A percentile compares a stretch with the other conserved stretches of the same genome.
phyloP scores from a whole-genome alignment of 2,113 vertebrate species.

The Dasyornis broadbenti region DNA sequence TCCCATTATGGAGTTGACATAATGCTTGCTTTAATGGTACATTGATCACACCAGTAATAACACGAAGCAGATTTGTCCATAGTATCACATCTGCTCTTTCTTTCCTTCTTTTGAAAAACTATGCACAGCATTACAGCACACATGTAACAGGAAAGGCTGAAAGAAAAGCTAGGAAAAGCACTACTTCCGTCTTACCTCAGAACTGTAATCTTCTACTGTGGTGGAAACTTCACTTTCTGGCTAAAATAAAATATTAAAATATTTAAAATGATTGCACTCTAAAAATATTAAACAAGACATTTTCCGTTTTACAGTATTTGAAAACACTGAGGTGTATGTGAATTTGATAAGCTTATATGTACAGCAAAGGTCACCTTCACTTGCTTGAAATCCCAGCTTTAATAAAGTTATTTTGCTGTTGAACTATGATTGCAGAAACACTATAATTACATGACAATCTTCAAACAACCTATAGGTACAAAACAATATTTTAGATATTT shows the following conservation, averaged over 20 bases:
- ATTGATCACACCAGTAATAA: not conserved
- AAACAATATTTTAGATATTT: not conserved
- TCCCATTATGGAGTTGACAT: not conserved
- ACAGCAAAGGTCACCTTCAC: not conserved
- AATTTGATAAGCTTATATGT: not conserved
- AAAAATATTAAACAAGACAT: not conserved
- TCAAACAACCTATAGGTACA: not conserved
- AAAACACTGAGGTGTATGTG: not conserved
- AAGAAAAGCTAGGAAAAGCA: not conserved
- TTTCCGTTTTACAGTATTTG: not conserved
- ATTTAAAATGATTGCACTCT: conserved; percentile 15
- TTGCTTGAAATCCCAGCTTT: not conserved
- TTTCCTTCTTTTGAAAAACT: not conserved
- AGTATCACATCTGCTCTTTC: not conserved
- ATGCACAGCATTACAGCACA: not conserved
- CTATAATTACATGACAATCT: not conserved
- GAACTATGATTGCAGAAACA: not conserved
- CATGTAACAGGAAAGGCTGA: not conserved
- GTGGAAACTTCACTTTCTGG: conserved; percentile 90
- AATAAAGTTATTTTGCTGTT: not conserved
- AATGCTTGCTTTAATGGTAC: not conserved
- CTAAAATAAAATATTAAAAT: conserved; percentile 75
- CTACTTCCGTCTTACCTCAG: conserved; percentile 83
- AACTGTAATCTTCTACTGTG: conserved; percentile 91
- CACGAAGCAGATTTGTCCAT: not conserved